Evolutionary conservation across 1,140 invertebrate species (phyloP), one percentile per base, ranked within the genome.

Genomic region (Drosophila dunni): DNA sequence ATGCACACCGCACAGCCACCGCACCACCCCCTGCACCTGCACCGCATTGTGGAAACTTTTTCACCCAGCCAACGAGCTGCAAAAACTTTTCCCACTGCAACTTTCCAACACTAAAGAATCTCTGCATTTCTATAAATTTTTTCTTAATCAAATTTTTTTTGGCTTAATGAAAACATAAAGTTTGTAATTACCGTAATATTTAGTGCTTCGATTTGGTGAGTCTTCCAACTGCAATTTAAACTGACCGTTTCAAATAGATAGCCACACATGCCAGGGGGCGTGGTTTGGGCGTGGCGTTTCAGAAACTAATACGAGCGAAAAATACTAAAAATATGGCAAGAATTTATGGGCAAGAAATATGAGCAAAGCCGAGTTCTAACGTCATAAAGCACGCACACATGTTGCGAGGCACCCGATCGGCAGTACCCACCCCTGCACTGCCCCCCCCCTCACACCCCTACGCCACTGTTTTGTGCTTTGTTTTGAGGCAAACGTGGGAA

Each of bases 311-410:
- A 75, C 79, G 75, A 76, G n/a, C 3, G 10, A 57, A 50, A 60
- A 48, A n/a, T 24, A 24, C 36, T 20, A 50, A 67, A 67, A 58
- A 57, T 67, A 17, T 82, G 75, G 72, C 73, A 76, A 40, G 64
- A 85, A 88, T 88, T 82, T 88, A 88, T 86, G 68, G 79, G 82
- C 83, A 86, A 86, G 82, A 86, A 79, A 86, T 88, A 85, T 85
- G 83, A 72, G 61, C 64, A 63, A 82, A 82, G 71, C 71, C 42
- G 68, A 81, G 71, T 66, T 56, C 74, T 50, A 79, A 72, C 66
- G 83, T 70, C 83, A 85, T 62, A 68, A 75, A 85, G 71, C 74
- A 79, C 73, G 70, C 64, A 70, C 80, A 76, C 81, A 79, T 65
- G 70, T 62, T 46, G 64, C 70, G 51, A 40, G 57, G 38, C 40